Evolutionary conservation across 2,888 invertebrate species (phyloP).

Genomic region (Trypoxylon attenuatum): DNA sequence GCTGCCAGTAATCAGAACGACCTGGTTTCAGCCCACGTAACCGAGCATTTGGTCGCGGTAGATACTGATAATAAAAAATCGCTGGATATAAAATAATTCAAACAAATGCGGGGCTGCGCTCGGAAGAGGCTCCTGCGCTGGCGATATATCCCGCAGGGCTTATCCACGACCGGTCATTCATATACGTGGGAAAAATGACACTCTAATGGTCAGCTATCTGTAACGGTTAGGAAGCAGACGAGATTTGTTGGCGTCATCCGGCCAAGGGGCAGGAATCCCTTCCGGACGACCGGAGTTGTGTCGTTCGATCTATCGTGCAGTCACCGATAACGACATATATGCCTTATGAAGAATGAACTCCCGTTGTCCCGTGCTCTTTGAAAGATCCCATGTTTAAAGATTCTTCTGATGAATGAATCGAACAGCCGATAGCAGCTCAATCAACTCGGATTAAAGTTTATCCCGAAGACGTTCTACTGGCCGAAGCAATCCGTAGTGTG

Average conservation of each 20-base stretch:
- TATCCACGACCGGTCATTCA: constrained; percentile 73
- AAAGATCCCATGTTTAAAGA: no score
- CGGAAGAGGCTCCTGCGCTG: constrained; percentile 45
- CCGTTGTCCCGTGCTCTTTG: neutral
- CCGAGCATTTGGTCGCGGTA: constrained; percentile 34
- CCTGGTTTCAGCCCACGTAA: constrained; percentile 26
- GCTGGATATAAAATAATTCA: constrained; percentile 73
- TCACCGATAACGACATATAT: constrained; percentile 13
- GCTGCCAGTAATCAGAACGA: constrained; percentile 11
- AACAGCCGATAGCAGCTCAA: no score
- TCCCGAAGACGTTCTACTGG: no score
- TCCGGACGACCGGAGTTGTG: constrained; percentile 5
- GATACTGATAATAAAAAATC: constrained; percentile 73
- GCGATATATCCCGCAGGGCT: constrained; percentile 69
- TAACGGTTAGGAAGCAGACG: constrained; percentile 68
- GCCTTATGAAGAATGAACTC: neutral
- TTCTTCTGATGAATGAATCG: no score
- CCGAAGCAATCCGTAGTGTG: no score
- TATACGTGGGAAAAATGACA: constrained; percentile 67
- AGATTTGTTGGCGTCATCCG: constrained; percentile 65
- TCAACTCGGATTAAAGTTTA: no score
- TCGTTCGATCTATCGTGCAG: constrained; percentile 11
- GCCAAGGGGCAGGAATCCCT: constrained; percentile 17
- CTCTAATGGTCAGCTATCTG: constrained; percentile 66
- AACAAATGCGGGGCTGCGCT: constrained; percentile 66